Conservation (phyloP, 2,888 invertebrate species). For the Seira ritae region DNA sequence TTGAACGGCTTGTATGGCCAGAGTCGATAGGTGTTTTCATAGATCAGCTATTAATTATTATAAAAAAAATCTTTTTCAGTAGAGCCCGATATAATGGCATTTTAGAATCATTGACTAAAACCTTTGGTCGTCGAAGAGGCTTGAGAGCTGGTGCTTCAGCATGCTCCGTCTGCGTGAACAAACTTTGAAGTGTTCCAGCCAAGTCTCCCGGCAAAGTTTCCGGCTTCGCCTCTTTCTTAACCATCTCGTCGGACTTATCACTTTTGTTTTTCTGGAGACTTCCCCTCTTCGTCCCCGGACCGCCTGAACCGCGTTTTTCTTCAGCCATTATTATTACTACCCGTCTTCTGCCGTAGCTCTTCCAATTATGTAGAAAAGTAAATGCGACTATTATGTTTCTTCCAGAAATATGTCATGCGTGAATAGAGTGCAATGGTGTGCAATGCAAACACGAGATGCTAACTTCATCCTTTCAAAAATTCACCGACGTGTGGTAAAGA, state of each 20-base stretch:
- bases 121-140: constrained; percentile 68
- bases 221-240: constrained; percentile 28
- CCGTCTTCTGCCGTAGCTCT: too few relatives aligned
- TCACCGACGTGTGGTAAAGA: too few relatives aligned
- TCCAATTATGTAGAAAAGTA: too few relatives aligned
- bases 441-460: too few relatives aligned
- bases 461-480: too few relatives aligned
- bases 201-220: constrained; percentile 44
- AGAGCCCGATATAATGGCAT: neutral
- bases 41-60: constrained; percentile 74
- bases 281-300: too few relatives aligned
- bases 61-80: neutral
- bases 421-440: too few relatives aligned
- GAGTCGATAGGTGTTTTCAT: constrained; percentile 82
- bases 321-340: too few relatives aligned
- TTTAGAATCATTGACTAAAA: constrained; percentile 1
- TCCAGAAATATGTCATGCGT: too few relatives aligned
- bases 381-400: too few relatives aligned
- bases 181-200: constrained; percentile 54
- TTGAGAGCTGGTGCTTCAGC: constrained; percentile 59
- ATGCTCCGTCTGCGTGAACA: constrained; percentile 59
- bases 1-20: constrained; percentile 82
- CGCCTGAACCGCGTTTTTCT: neutral
- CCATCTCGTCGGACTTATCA: constrained; percentile 25
- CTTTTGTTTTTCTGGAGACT: too few relatives aligned